Evolutionary conservation across 2,797 vertebrate genomes (phyloP), one percentile per base, ranked within the genome.

Genomic region (Chaetophractus vellerosus): DNA sequence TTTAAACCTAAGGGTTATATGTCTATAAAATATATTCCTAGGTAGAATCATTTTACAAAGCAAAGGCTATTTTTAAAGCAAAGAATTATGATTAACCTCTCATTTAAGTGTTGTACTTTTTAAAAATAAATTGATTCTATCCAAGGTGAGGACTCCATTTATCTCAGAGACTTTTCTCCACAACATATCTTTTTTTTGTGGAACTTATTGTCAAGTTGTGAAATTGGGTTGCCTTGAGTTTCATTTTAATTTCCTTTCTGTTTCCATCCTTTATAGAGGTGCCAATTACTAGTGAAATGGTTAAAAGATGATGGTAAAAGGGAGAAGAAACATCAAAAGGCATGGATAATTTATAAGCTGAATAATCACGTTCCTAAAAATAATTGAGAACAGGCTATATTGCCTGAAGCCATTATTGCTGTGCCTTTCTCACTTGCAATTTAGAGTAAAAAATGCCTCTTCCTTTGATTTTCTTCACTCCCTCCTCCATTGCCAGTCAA

Each of bases 1-100:
- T 89, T 95, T 74, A 92, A 93, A 33, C 33, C 19, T 3, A 64
- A 82, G 24, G 38, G 88, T 81, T 82, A 71, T 88, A 48, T 95
- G 23, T 74, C 41, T 94, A 55, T 91, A 81, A 85, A 72, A 71
- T 24, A n/a, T 57, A 89, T 57, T 80, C n/a, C 26, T 83, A 90
- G 92, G 23, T 71, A 71, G 33, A 68, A 57, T 78, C 33, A 36
- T 88, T 88, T 90, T 85, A 26, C 66, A 90, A 88, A 88, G 45
- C 55, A 74, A 41, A 63, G 41, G 24, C 15, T 68, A 23, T 92
- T 79, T 50, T 85, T 91, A 82, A 59, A 84, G 85, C 50, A 50
- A 94, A 64, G 6, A 74, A 69, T 75, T 93, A 21, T 78, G 63
- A 41, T 64, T 80, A 91, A 36, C 19, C 36, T 71, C 23, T 41